phyloP scores from a whole-genome alignment of 2,888 invertebrate species.

The Diarsia rubi region DNA sequence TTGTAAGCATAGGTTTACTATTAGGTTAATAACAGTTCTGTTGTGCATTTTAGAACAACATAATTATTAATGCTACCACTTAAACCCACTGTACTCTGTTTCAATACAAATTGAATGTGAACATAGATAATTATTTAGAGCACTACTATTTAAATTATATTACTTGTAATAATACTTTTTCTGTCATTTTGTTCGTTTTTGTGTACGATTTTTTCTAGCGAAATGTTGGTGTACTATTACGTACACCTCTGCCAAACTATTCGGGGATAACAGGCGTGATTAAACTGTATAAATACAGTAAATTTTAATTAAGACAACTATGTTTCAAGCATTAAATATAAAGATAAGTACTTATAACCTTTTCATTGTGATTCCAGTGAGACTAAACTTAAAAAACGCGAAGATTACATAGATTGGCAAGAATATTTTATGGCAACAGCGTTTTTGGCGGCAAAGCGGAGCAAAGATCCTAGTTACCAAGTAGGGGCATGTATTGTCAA shows the following conservation, averaged over 20 bases:
- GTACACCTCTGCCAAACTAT: no score
- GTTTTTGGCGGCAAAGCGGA: constrained; percentile 96
- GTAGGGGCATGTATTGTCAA: constrained; percentile 99
- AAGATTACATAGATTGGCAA: constrained; percentile 95
- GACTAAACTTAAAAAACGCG: constrained; percentile 71
- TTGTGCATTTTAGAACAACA: not conserved
- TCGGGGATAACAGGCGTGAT: no score
- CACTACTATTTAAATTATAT: not conserved
- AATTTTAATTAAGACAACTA: not conserved
- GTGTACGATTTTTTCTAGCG: no score
- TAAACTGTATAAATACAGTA: no score
- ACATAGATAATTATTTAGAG: not conserved
- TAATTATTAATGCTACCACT: not conserved
- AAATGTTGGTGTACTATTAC: no score
- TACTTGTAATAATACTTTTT: not conserved
- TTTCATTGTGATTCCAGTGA: constrained; percentile 32
- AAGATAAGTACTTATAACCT: not conserved
- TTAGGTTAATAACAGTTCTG: constrained; percentile 2
- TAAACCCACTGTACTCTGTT: not conserved
- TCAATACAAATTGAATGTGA: not conserved
- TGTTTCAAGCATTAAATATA: not conserved
- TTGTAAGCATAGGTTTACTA: not conserved
- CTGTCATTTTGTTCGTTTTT: no score
- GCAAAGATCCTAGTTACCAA: constrained; percentile 98
- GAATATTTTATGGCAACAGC: constrained; percentile 99